Base-by-base conservation (phyloP, 2,797 vertebrate species). In the Enteromius mattozi region DNA sequence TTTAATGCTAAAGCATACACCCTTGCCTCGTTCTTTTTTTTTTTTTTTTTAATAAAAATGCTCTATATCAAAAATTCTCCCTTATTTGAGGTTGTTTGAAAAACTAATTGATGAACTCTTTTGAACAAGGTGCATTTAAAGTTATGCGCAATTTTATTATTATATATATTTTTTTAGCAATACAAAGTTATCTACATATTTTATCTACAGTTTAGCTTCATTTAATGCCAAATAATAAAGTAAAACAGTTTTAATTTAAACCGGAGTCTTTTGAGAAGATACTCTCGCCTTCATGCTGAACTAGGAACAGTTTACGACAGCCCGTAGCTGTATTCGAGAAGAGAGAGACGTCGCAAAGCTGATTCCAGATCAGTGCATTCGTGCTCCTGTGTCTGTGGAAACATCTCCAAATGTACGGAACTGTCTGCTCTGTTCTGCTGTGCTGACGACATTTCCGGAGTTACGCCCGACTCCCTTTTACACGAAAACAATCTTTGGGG, bases 381-480 rank as follows among this genome's bases (percentile, higher is more conserved):
- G 24, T 1, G 7, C 16, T 10, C 0, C 3, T 7, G 10, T 27
- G 40, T 49, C n/a, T 35, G 65, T 70, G 8, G 65, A 70, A 83
- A n/a, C 82, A 8, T 63, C 66, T 79, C 76, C 82, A 79, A 79
- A 72, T 79, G 37, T 78, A n/a, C 82, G 82, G 75, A 78, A 84
- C 66, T 47, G 24, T 35, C 35, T 21, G 65, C 47, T n/a, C 7
- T 24, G 72, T 65, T 37, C 42, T 56, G n/a, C 16, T 19, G 21
- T n/a, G 17, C 3, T 83, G 91, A 94, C 92, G 93, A 86, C 2
- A 68, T 12, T 93, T 95, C 94, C 93, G 91, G 81, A 86, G 35
- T 78, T 77, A 89, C 88, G 75, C 89, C 89, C 89, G 91, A 90
- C 91, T 89, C 92, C 92, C 92, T 90, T 85, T 87, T 87, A 69